Evolutionary conservation across 30 jellyfish, hydroid and myxozoan species (phyloP).

Genomic region (Sanderia malayensis): DNA sequence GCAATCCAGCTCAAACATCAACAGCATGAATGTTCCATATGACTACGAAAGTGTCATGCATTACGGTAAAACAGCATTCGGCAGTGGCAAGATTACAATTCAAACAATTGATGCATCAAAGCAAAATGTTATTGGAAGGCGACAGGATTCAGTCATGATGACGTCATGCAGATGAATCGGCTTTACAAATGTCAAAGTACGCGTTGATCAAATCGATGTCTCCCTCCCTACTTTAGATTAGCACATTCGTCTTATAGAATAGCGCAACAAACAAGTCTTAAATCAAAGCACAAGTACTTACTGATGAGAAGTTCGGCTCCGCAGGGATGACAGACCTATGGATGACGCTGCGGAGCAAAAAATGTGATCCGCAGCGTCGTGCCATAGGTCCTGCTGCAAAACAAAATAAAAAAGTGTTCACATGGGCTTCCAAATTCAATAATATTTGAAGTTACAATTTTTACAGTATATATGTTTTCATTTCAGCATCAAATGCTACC

Average conservation of each 20-base stretch:
- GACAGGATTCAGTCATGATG: slow-evolving; percentile 71
- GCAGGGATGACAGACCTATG: neutral
- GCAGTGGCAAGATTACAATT: slow-evolving; percentile 69
- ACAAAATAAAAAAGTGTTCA: too few species aligned
- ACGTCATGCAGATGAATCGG: slow-evolving; percentile 67
- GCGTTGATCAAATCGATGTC: neutral
- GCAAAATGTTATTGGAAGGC: slow-evolving; percentile 63
- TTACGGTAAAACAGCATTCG: slow-evolving; percentile 75
- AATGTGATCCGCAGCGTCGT: neutral
- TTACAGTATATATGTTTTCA: too few species aligned
- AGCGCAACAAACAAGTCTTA: neutral
- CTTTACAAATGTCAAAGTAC: slow-evolving; percentile 33
- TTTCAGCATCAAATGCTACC: too few species aligned
- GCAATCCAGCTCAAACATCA: slow-evolving; percentile 49
- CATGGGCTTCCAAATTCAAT: too few species aligned
- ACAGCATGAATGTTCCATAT: slow-evolving; percentile 72
- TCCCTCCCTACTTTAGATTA: neutral
- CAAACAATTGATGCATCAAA: slow-evolving; percentile 55
- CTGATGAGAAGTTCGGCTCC: neutral
- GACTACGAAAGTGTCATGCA: slow-evolving; percentile 72
- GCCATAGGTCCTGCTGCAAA: too few species aligned
- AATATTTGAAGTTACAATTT: too few species aligned
- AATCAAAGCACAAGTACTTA: neutral
- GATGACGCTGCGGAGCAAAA: neutral
- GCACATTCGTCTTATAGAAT: slow-evolving; percentile 3